Percentiles rank a stretch among this genome's conserved stretches.
These are phyloP conservation scores for Drosophila diplacantha DNA, from an alignment of 2,888 invertebrate genomes.

Conservation along the genomic window DNA sequence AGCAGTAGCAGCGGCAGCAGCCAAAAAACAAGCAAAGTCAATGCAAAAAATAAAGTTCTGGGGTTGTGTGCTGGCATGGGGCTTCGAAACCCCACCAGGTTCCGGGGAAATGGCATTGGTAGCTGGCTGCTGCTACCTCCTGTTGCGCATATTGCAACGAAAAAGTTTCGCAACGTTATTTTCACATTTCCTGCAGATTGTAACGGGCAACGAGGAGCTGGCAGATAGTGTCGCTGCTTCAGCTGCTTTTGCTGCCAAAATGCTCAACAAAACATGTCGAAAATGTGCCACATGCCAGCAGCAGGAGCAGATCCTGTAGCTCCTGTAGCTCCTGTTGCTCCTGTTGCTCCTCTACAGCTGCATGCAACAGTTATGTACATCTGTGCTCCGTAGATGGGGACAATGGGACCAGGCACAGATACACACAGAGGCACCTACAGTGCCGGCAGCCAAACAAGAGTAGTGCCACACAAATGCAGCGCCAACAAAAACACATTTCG, in stretches of 20 bases:
- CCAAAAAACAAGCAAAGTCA: constrained; percentile 41
- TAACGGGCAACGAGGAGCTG: constrained; percentile 45
- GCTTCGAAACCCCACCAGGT: not conserved
- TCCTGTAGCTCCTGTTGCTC: too few species aligned
- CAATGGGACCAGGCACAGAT: constrained; percentile 51
- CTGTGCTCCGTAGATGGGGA: constrained; percentile 39
- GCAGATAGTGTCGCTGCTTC: constrained; percentile 42
- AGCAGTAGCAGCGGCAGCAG: constrained; percentile 31
- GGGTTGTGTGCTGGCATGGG: not conserved
- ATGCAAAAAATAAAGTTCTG: constrained; percentile 30
- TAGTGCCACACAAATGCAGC: constrained; percentile 42
- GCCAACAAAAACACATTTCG: constrained; percentile 60
- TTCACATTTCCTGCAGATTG: constrained; percentile 70
- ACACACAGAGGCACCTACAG: constrained; percentile 34
- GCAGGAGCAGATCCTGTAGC: constrained; percentile 37
- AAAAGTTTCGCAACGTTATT: constrained; percentile 72
- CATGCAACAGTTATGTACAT: constrained; percentile 66
- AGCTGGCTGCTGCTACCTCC: constrained; percentile 50
- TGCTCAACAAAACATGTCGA: constrained; percentile 70
- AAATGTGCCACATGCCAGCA: constrained; percentile 73
- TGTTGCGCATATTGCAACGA: constrained; percentile 68
- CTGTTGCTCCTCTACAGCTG: constrained; percentile 41
- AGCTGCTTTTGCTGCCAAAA: constrained; percentile 60
- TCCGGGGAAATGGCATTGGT: constrained; percentile 46
- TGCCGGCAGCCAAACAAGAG: constrained; percentile 45